Percentiles rank a stretch among this genome's conserved stretches.
Conservation (phyloP, 2,797 vertebrate genomes). For the Pterois miles region DNA sequence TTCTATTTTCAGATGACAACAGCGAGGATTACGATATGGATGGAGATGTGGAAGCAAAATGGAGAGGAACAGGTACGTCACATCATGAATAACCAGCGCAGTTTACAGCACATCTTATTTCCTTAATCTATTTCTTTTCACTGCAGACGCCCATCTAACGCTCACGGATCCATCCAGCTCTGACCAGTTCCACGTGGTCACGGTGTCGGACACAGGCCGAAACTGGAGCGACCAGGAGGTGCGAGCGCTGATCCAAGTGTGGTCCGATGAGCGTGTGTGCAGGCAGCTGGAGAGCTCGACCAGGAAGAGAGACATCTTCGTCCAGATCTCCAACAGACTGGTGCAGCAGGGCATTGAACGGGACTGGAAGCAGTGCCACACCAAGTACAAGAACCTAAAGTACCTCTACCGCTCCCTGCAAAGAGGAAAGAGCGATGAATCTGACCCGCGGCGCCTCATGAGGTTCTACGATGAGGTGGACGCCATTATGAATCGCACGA, state of each 20-base stretch:
- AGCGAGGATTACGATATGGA: constrained; percentile 74
- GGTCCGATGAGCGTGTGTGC: constrained; percentile 88
- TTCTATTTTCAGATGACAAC: constrained; percentile 70
- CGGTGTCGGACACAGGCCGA: constrained; percentile 85
- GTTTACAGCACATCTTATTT: background rate
- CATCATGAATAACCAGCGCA: background rate
- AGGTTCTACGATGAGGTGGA: constrained; percentile 91
- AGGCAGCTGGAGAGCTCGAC: constrained; percentile 89
- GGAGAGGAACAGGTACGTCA: constrained; percentile 60
- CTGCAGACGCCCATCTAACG: constrained; percentile 66
- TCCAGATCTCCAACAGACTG: constrained; percentile 88
- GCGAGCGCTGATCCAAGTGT: constrained; percentile 86
- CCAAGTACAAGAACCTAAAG: constrained; percentile 93
- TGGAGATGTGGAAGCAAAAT: constrained; percentile 63
- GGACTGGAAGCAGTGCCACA: constrained; percentile 92
- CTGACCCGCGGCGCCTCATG: constrained; percentile 85
- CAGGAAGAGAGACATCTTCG: constrained; percentile 91
- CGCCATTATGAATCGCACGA: constrained; percentile 81
- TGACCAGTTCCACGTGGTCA: constrained; percentile 86
- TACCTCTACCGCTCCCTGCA: constrained; percentile 90
- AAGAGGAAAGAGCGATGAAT: constrained; percentile 84
- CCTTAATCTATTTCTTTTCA: background rate
- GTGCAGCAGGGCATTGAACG: constrained; percentile 88
- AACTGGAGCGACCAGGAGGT: constrained; percentile 93
- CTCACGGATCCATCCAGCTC: constrained; percentile 74